Evolutionary conservation across 1,140 invertebrate genomes (phyloP), one percentile per base, ranked within the genome.

Genomic region (Eurosta solidaginis): DNA sequence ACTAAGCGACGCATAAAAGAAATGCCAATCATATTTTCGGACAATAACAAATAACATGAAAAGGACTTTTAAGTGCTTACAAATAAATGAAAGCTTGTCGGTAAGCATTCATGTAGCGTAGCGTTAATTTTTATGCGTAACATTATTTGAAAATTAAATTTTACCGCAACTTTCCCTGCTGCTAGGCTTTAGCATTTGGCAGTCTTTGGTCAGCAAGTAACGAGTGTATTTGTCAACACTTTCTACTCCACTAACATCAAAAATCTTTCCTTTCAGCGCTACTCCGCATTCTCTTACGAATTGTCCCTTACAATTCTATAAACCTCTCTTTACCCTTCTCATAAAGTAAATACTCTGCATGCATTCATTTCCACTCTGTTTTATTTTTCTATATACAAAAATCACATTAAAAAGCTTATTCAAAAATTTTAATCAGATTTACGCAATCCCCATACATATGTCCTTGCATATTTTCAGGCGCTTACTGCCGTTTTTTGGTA

Each of bases 1-100:
- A 68, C 33, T 68, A 68, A 68, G 59, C 59, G 59, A 68, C 59
- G 59, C 59, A 68, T 68, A 68, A 68, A 68, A 68, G 59, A 68
- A 68, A 68, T 68, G 59, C 59, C 59, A 68, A 7, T 40, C 29
- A 68, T 68, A 40, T 10, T 40, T 68, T 68, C 59, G 20, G 40
- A 36, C 59, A 54, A 27, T 12, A n/a, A 52, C 2, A 52, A 52
- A 52, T 22, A 59, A 59, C 25, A 59, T 63, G 10, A 36, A 68
- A 68, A n/a, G 17, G 59, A 47, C 45, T 47, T 14, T 47, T 47
- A 47, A 12, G 20, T 17, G 33, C 36, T 7, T 25, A 22, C 49
- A 52, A 3, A 52, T 2, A 52, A 4, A 1, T 22, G 25, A 1
- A 52, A 6, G 25, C 49, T 22, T 4, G n/a, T n/a, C 14, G 12